Conservation (phyloP, 2,888 invertebrate species). For the Microdon myrmicae region DNA sequence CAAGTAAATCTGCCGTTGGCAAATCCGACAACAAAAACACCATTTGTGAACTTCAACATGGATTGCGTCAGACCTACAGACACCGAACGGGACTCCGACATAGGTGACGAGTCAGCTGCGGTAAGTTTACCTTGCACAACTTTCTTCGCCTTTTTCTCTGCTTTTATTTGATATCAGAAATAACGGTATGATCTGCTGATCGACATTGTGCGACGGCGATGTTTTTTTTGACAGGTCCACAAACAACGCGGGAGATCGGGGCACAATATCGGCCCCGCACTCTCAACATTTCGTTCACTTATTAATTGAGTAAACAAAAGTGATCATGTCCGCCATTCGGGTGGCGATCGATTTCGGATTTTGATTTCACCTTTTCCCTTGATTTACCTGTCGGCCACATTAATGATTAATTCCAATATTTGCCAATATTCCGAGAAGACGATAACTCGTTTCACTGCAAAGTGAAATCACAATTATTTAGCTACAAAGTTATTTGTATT, state of each 20-base stretch:
- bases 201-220: constrained; percentile 6
- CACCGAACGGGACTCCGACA: constrained; percentile 55
- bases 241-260: constrained; percentile 7
- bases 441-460: background rate
- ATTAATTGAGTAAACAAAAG: constrained; percentile 44
- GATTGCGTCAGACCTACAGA: constrained; percentile 56
- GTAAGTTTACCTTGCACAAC: constrained; percentile 31
- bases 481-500: no score
- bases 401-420: constrained; percentile 47
- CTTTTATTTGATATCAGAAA: background rate
- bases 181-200: no score
- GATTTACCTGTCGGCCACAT: constrained; percentile 6
- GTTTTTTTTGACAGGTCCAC: background rate
- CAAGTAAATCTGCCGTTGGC: no score
- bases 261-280: no score
- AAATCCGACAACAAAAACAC: no score
- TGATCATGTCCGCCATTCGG: constrained; percentile 16
- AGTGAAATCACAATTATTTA: constrained; percentile 12
- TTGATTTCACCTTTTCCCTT: constrained; percentile 42
- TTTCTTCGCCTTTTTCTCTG: background rate
- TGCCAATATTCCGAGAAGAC: constrained; percentile 16
- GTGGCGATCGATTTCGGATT: constrained; percentile 26
- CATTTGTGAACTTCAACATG: constrained; percentile 54
- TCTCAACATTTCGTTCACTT: constrained; percentile 36
- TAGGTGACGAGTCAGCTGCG: constrained; percentile 54